Evolutionary conservation across 2,797 vertebrate genomes (phyloP), one percentile per base, ranked within the genome.

Genomic region (Podargus strigoides): DNA sequence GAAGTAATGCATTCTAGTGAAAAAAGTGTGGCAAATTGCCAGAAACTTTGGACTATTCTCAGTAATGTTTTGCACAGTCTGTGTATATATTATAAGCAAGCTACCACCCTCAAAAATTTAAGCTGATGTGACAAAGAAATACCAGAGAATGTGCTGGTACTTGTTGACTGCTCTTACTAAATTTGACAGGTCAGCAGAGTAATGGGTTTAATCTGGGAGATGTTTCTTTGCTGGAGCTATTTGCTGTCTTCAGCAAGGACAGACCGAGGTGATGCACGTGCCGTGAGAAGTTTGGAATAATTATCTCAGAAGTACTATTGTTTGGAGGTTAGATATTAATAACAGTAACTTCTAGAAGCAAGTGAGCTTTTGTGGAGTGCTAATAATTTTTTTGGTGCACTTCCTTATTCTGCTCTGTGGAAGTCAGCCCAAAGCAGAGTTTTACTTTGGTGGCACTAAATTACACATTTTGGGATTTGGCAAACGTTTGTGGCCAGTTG

Each of bases 251-350:
- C 4, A 44, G 64, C 10, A 23, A 58, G 49, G 37, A 37, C 49
- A 4, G 14, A n/a, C 20, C 0, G 0, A 62, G 55, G 49, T 0
- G 6, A 62, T 9, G 10, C 39, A 47, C 1, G 3, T 0, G 1
- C 42, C 3, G 3, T 14, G 53, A 52, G 19, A 67, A 42, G 11
- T 42, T 42, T 2, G 3, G 42, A 53, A 52, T 36, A 46, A 47
- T 63, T 32, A 34, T 30, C 28, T 41, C n/a, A 18, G 28, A 56
- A 46, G 6, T 0, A 0, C 4, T 55, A 18, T 14, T 41, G 8
- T 73, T 52, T 32, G 12, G 23, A 63, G 58, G 32, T 3, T 26
- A 42, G 12, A 27, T 22, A 9, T 42, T 37, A 23, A 15, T 67
- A 52, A 8, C 37, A 9, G 5, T 41, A 55, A 20, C 58, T 20